These are phyloP conservation scores for Muscina levida DNA, from an alignment of 2,888 invertebrate species.

Conservation along the genomic window DNA sequence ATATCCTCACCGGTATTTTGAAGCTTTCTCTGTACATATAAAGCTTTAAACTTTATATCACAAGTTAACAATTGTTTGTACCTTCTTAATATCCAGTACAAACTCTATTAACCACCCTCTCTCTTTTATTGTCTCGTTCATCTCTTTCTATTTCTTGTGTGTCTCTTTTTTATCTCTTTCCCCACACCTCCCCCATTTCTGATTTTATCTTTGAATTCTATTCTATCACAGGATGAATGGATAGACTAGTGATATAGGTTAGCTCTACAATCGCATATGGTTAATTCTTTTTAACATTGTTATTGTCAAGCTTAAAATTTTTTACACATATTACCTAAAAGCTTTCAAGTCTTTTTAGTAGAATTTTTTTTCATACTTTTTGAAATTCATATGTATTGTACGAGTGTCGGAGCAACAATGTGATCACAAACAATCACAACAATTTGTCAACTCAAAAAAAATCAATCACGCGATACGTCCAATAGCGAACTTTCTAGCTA, in stretches of 20 bases:
- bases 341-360: conserved; percentile 25
- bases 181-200: neutral
- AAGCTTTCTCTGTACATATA: conserved; percentile 11
- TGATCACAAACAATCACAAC: neutral
- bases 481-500: no score
- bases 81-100: neutral
- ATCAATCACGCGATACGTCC: neutral
- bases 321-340: neutral
- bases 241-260: neutral
- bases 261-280: neutral
- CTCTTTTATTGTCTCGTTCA: neutral
- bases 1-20: no score
- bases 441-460: conserved; percentile 8
- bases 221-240: conserved; percentile 29
- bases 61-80: no score
- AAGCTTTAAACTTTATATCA: conserved; percentile 8
- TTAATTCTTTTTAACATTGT: neutral
- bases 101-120: neutral
- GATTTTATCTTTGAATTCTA: no score
- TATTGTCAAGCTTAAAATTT: conserved; percentile 9
- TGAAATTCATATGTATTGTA: conserved; percentile 35
- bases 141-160: neutral
- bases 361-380: conserved; percentile 27
- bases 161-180: conserved; percentile 3
- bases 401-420: conserved; percentile 5